Conservation (phyloP, 2,113 vertebrate species). For the Chlamydotis undulata region DNA sequence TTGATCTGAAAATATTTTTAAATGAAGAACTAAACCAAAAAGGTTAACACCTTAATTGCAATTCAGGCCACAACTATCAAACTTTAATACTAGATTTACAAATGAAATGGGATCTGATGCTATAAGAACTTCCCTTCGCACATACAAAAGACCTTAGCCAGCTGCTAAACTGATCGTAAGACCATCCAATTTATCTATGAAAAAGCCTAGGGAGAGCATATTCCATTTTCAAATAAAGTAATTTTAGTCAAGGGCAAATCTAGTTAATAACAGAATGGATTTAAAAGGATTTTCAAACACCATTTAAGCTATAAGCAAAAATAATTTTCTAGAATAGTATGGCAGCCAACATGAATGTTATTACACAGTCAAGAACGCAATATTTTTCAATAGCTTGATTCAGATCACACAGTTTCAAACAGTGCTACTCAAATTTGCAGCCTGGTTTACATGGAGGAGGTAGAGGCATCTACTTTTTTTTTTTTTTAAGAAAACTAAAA, state of each 20-base stretch:
- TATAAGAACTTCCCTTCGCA: constrained; percentile 24
- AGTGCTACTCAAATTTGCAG: not conserved
- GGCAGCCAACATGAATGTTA: not conserved
- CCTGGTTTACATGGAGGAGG: not conserved
- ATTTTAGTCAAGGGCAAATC: constrained; percentile 38
- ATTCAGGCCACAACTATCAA: not conserved
- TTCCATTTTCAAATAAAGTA: not conserved
- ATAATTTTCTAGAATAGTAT: not conserved
- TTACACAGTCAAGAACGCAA: not conserved
- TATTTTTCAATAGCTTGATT: not conserved
- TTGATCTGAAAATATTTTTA: not conserved
- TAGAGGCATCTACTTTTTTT: not conserved
- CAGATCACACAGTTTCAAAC: not conserved
- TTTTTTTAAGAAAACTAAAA: too few relatives aligned
- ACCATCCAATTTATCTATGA: not conserved
- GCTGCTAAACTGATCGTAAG: not conserved
- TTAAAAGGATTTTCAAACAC: not conserved
- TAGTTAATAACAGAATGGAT: not conserved
- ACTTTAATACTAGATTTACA: constrained; percentile 6
- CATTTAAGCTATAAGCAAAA: constrained; percentile 2
- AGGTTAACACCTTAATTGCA: not conserved
- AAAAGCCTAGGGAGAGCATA: not conserved
- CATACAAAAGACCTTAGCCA: not conserved
- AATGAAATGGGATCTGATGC: not conserved
- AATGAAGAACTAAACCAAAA: not conserved